These are phyloP conservation scores for Siderastrea radians DNA, from an alignment of 92 coral and sea anemone species.

Conservation along the genomic window DNA sequence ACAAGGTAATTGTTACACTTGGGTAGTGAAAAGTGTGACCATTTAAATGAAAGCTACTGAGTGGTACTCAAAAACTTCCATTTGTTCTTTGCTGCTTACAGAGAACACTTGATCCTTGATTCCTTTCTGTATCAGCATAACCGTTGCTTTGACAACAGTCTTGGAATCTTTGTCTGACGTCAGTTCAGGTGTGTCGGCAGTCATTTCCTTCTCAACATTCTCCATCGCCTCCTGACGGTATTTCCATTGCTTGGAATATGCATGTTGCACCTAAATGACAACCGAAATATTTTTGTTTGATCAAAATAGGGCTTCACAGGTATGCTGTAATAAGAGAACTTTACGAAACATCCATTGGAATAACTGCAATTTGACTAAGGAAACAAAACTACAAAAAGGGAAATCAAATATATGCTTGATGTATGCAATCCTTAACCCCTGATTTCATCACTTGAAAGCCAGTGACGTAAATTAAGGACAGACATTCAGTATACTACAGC, in stretches of 20 bases:
- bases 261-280: constrained; percentile 85
- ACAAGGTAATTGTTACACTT: no score
- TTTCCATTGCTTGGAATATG: constrained; percentile 97
- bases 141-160: constrained; percentile 85
- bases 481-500: no score
- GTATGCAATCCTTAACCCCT: no score
- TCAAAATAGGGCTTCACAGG: no score
- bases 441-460: no score
- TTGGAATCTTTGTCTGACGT: constrained; percentile 86
- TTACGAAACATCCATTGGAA: no score
- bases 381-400: no score
- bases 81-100: constrained; percentile 57
- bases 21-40: background rate
- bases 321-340: no score
- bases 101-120: constrained; percentile 93
- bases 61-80: no score
- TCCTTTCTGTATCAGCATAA: constrained; percentile 90
- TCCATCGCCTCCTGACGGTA: constrained; percentile 97
- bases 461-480: no score
- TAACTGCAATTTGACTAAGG: no score
- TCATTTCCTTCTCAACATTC: constrained; percentile 79
- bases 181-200: constrained; percentile 81
- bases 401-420: no score
- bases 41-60: background rate
- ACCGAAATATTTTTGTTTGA: background rate